These are phyloP conservation scores for Pimephales promelas DNA, from an alignment of 2,113 vertebrate genomes.

Conservation along the genomic window DNA sequence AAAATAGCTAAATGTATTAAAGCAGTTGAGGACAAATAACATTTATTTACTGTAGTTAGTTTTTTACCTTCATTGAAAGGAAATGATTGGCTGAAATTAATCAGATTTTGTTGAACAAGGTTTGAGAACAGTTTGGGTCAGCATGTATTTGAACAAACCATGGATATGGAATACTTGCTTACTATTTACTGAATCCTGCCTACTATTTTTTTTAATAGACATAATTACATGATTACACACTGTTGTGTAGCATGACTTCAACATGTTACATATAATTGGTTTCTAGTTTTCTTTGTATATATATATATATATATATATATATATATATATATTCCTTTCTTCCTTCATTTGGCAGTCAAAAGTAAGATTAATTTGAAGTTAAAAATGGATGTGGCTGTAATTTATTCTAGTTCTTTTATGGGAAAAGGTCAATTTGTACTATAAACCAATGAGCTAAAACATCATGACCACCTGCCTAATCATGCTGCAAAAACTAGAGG, in stretches of 20 bases:
- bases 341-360: too few relatives aligned
- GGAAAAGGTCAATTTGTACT: not conserved
- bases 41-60: too few relatives aligned
- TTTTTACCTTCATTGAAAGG: not conserved
- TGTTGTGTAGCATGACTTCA: not conserved
- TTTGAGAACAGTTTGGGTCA: not conserved
- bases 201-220: not conserved
- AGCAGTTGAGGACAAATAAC: too few relatives aligned
- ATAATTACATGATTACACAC: too few relatives aligned
- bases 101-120: not conserved
- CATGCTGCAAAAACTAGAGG: too few relatives aligned
- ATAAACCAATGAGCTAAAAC: not conserved
- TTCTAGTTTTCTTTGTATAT: not conserved
- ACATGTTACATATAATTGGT: not conserved
- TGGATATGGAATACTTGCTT: not conserved
- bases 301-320: too few relatives aligned
- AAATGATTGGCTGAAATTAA: not conserved
- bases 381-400: too few relatives aligned
- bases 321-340: too few relatives aligned
- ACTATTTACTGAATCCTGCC: not conserved
- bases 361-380: too few relatives aligned
- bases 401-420: not conserved
- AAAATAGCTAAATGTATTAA: not conserved
- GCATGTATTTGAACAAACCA: not conserved
- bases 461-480: too few relatives aligned